Base-by-base conservation (phyloP, 2,113 vertebrate species). In the Geococcyx californianus region DNA sequence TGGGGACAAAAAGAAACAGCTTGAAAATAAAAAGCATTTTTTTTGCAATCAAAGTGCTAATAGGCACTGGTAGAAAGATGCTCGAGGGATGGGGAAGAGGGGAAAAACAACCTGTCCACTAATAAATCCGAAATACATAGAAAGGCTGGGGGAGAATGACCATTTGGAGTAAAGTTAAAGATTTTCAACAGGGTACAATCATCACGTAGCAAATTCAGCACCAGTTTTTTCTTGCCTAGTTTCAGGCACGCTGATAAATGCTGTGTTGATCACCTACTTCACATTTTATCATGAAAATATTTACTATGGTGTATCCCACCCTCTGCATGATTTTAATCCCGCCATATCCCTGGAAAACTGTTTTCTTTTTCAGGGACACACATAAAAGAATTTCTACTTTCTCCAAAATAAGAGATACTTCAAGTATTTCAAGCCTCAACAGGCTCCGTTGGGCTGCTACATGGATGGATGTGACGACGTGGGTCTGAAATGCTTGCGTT, bases 1-100 rank as follows among this genome's bases (percentile, higher is more conserved):
- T 25, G 24, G 52, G 68, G 86, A 88, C 1, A 24, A 56, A 90
- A 93, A 86, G 63, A 84, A 94, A 81, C 63, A 90, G 56, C 34
- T 78, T 74, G 90, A 81, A 95, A 95, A 94, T 68, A 83, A 94
- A 85, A 25, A 82, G 38, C 1, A 1, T 1, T 64, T 58, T 77
- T 89, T 89, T 87, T 87, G 29, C 33, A 81, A 51, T 72, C 69
- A 28, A 77, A 90, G 29, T 0, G 0, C 58, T 45, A 52, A 85
- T 17, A 84, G 40, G n/a, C 36, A 83, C 34, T 83, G 51, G 51
- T 1, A 5, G 63, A 51, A 36, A 55, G 52, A 67, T 62, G 21
- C 34, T 58, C 0, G 0, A 56, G 58, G 0, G 4, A 72, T 25
- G 74, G 74, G 12, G 28, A 9, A 56, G 52, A 73, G 10, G 17